phyloP scores from a whole-genome alignment of 2,888 invertebrate genomes.

The Monoplex corrugatus region DNA sequence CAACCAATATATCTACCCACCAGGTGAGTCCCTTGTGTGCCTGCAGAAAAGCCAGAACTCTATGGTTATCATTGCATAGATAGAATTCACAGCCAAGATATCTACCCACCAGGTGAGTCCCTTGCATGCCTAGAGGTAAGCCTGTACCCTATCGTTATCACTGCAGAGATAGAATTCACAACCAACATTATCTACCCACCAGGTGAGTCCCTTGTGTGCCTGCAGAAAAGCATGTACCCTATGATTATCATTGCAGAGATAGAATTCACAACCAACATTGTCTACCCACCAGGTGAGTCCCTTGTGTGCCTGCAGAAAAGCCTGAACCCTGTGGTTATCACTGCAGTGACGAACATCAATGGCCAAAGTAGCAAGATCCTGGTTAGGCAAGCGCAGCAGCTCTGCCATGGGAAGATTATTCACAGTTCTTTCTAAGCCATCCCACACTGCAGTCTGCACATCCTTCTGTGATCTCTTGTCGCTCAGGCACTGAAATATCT shows the following conservation, averaged over 20 bases:
- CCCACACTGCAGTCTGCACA: background rate
- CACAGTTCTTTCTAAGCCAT: slow-evolving; percentile 19
- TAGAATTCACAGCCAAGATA: no score
- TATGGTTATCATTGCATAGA: no score
- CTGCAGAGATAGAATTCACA: no score
- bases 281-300: slow-evolving; percentile 16
- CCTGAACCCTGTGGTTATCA: background rate
- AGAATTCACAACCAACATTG: no score
- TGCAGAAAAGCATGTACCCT: background rate
- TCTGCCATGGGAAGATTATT: slow-evolving; percentile 3
- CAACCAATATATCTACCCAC: no score
- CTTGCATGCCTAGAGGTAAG: no score
- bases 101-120: no score
- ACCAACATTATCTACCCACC: no score
- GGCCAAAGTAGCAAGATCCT: background rate
- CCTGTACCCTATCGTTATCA: no score
- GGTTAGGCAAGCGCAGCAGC: background rate
- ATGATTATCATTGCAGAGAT: background rate
- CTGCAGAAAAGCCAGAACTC: no score
- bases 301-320: slow-evolving; percentile 8
- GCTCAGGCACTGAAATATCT: slow-evolving; percentile 15
- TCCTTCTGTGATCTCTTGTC: slow-evolving; percentile 20
- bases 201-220: slow-evolving; percentile 27
- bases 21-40: no score
- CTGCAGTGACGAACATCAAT: background rate